Evolutionary conservation across 2,113 vertebrate genomes (phyloP), one percentile per base, ranked within the genome.

Genomic region (Himantopus leucocephalus): DNA sequence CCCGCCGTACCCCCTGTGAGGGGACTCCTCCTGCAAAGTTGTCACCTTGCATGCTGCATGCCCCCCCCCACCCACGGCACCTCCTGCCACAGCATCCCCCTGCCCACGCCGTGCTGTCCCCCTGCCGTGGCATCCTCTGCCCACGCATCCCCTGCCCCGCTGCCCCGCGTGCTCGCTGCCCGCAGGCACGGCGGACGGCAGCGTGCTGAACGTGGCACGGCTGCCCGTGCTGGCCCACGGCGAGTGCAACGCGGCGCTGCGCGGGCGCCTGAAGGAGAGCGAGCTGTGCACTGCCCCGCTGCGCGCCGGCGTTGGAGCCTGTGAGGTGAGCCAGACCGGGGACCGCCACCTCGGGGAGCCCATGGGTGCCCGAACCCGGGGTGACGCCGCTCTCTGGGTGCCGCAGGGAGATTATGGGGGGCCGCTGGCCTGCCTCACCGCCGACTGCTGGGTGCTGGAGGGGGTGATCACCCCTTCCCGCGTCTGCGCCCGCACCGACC

Each of bases 391-490:
- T 87, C 18, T 95, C 39, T 34, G 37, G 9, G 23, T 39, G 58
- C 68, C 14, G 8, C 97, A 99, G 99, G 98, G 98, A 34, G 99
- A 99, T 97, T 99, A 99, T 0, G 99, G 99, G 2, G 99, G 99
- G 19, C 99, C 99, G 0, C 97, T 99, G 88, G 99, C 99, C 78
- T 99, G 99, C 97, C 98, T 99, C 95, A 99, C 99, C 4, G 98
- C 98, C 2, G 98, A 99, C 94, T 99, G 99, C 98, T 99, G 99
- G 99, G 99, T 99, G 64, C 98, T 99, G 20, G 98, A 99, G 94
- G 99, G 99, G 6, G 98, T 99, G 70, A 99, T 99, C 94, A 99
- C 99, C 75, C 99, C 99, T 5, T 98, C 99, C 96, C 98, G 99
- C 7, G 98, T 99, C 71, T 99, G 99, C 1, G 99, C 99, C 81